phyloP scores from a whole-genome alignment of 2,888 invertebrate species.

The Dryobota labecula region DNA sequence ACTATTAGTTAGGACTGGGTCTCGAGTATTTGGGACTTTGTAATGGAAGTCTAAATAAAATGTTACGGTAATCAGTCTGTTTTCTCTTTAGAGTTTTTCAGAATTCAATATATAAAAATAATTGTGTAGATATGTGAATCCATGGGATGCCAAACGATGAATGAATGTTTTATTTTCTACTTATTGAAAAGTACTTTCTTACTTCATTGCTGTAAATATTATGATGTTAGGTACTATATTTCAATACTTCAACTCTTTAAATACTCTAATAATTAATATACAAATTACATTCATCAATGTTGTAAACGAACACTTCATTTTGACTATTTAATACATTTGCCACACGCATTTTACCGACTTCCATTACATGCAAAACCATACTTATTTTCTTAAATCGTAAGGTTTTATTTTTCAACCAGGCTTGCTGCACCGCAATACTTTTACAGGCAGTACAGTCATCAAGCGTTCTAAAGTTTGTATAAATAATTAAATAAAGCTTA shows the following conservation, averaged over 20 bases:
- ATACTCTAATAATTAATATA: constrained; percentile 4
- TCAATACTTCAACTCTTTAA: not conserved
- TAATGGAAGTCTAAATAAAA: constrained; percentile 57
- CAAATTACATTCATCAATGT: not conserved
- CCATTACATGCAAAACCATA: constrained; percentile 53
- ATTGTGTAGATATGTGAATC: not conserved
- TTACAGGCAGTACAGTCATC: constrained; percentile 36
- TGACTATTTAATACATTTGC: constrained; percentile 8
- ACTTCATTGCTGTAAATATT: not conserved
- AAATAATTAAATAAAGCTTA: constrained; percentile 56
- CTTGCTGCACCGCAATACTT: constrained; percentile 61
- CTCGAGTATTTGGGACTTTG: constrained; percentile 17
- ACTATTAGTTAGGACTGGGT: constrained; percentile 9
- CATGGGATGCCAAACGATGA: constrained; percentile 27
- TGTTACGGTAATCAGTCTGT: not conserved
- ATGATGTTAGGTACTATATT: not conserved
- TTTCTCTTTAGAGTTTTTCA: not conserved
- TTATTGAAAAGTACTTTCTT: too few relatives aligned
- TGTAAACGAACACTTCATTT: constrained; percentile 22
- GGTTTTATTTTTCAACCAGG: constrained; percentile 37
- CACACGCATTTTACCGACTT: constrained; percentile 41
- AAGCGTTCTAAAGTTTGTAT: constrained; percentile 54
- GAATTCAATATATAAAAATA: not conserved
- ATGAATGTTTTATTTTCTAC: constrained; percentile 25
- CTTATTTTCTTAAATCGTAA: not conserved